These are phyloP conservation scores for Carduelis carduelis DNA, from an alignment of 2,797 vertebrate species.

Conservation along the genomic window DNA sequence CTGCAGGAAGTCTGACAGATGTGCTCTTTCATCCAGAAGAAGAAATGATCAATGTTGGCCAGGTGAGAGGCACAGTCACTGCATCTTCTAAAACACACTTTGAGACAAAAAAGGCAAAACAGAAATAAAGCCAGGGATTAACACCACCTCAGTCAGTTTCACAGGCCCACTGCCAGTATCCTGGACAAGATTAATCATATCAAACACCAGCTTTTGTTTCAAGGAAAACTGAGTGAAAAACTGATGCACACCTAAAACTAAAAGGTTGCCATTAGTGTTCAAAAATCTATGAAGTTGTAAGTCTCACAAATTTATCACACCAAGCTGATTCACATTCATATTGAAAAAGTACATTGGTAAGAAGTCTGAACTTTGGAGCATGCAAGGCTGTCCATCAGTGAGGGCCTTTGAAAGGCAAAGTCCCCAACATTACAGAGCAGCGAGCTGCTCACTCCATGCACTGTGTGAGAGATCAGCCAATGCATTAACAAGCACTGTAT, in stretches of 20 bases:
- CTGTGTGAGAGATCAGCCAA: accelerated
- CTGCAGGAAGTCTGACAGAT: neutral
- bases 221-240: neutral
- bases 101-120: neutral
- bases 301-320: neutral
- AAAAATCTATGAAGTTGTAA: accelerated
- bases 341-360: neutral
- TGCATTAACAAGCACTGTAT: neutral
- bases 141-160: accelerated
- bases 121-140: neutral
- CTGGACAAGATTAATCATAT: neutral
- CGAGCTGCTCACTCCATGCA: neutral
- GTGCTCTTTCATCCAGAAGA: neutral
- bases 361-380: neutral
- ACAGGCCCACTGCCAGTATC: neutral
- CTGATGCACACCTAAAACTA: neutral
- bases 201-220: neutral
- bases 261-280: neutral
- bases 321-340: neutral
- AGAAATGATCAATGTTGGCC: neutral
- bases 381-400: neutral
- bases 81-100: neutral
- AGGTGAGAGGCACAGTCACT: neutral
- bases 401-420: neutral
- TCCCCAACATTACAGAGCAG: neutral